phyloP scores from a whole-genome alignment of 2,797 vertebrate species.

The Cossypha dichroa region DNA sequence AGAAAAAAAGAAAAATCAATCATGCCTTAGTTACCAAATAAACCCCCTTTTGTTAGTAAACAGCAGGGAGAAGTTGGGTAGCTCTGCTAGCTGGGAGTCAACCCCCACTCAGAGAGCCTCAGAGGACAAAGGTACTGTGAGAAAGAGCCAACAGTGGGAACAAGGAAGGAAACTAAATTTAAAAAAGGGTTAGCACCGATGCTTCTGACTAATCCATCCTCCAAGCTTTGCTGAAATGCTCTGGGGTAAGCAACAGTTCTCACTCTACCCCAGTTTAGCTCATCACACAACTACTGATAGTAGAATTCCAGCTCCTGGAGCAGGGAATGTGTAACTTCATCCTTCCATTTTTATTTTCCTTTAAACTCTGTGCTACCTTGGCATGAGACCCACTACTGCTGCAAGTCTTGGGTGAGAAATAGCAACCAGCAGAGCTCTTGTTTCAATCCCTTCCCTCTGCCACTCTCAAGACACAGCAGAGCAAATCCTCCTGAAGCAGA shows the following conservation, averaged over 20 bases:
- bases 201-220: not conserved
- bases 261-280: not conserved
- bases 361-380: not conserved
- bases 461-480: not conserved
- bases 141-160: not conserved
- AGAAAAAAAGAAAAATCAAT: not conserved
- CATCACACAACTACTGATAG: not conserved
- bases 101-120: not conserved
- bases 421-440: not conserved
- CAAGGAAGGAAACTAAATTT: not conserved
- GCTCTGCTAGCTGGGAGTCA: not conserved
- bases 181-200: not conserved
- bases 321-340: not conserved
- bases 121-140: not conserved
- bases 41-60: conserved; percentile 7
- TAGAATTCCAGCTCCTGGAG: not conserved
- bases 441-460: not conserved
- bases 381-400: not conserved
- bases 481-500: not conserved
- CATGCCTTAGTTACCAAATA: not conserved
- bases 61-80: not conserved
- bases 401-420: not conserved
- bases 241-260: not conserved
- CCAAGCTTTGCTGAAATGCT: not conserved
- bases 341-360: not conserved